phyloP scores from a whole-genome alignment of 2,113 vertebrate genomes.

The Chlorodrepanis virens region DNA sequence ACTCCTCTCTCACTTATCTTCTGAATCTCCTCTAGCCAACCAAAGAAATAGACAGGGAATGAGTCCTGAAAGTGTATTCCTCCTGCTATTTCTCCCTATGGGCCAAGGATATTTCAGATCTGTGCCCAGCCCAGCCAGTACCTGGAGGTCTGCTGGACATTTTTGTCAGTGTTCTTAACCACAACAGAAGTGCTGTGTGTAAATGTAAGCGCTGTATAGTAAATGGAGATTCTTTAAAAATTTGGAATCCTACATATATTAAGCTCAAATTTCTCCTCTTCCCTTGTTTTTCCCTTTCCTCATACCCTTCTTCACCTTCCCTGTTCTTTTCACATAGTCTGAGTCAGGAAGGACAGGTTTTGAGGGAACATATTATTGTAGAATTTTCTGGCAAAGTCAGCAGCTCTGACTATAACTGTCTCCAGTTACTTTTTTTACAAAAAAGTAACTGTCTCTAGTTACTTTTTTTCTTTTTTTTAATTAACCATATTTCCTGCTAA shows the following conservation, averaged over 20 bases:
- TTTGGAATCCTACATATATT: neutral
- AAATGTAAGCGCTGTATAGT: neutral
- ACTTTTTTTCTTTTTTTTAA: neutral
- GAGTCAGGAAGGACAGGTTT: neutral
- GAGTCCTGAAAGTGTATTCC: accelerated
- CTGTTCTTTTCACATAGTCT: neutral
- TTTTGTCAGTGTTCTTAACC: neutral
- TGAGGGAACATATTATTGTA: neutral
- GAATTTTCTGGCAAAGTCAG: neutral
- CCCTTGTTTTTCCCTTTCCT: neutral
- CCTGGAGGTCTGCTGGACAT: neutral
- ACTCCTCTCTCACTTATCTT: neutral
- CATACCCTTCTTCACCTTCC: neutral
- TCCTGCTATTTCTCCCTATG: neutral
- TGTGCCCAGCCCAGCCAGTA: neutral
- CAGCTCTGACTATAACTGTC: neutral
- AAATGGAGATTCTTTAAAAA: neutral
- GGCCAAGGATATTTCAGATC: neutral
- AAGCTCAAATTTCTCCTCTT: neutral
- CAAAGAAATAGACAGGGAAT: neutral
- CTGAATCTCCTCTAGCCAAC: neutral
- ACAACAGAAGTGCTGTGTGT: accelerated
- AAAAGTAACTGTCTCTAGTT: no score
- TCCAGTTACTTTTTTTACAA: neutral
- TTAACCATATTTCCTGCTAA: neutral